Percentiles rank a stretch among this genome's conserved stretches.
These are phyloP conservation scores for Falco peregrinus DNA, from an alignment of 2,797 vertebrate species.

Conservation along the genomic window DNA sequence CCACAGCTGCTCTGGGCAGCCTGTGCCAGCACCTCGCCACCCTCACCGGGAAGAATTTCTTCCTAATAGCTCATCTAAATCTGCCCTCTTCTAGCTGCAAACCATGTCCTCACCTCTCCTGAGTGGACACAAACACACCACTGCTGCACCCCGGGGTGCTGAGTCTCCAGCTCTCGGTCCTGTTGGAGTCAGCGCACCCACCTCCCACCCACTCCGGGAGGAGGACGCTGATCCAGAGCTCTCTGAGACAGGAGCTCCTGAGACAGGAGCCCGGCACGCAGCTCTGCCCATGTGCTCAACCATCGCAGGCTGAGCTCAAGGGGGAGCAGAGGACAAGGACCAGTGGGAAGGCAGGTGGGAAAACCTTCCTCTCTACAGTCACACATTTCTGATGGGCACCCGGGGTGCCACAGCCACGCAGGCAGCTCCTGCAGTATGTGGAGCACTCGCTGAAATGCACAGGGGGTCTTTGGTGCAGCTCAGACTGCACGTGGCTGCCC, in stretches of 20 bases:
- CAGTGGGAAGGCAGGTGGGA: not conserved
- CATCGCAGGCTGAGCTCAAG: fast-evolving
- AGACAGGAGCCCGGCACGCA: fast-evolving
- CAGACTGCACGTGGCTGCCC: fast-evolving
- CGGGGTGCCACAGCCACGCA: not conserved
- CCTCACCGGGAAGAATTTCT: too few species aligned
- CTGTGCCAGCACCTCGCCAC: too few species aligned
- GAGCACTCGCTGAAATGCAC: not conserved
- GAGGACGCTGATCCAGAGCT: fast-evolving
- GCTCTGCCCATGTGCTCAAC: not conserved
- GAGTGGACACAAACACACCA: fast-evolving
- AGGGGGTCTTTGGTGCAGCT: not conserved
- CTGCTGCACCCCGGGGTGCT: fast-evolving
- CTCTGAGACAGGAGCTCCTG: not conserved
- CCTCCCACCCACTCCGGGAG: not conserved
- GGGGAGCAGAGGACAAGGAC: fast-evolving
- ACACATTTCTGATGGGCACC: not conserved
- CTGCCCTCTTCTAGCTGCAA: too few species aligned
- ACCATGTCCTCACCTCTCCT: fast-evolving
- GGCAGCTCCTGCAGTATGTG: fast-evolving
- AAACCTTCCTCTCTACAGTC: not conserved
- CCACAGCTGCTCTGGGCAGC: too few species aligned
- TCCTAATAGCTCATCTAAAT: too few species aligned
- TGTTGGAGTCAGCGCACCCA: not conserved
- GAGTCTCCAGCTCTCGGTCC: too few species aligned